Percentiles rank a stretch among this genome's conserved stretches.
Evolutionary conservation across 2,888 invertebrate species (phyloP).

Genomic region (Amphipyra tragopoginis): DNA sequence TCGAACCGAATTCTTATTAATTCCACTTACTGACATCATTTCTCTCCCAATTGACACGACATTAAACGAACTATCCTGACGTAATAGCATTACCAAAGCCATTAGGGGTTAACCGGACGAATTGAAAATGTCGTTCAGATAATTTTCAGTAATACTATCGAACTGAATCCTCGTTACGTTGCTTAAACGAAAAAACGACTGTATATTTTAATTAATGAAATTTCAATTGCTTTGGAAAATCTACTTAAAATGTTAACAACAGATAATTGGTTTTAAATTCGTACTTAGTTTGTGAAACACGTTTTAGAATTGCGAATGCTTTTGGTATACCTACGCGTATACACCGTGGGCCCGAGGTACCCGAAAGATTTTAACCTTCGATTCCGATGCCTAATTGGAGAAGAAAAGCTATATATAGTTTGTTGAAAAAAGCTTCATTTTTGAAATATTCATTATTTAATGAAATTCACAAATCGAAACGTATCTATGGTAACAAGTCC

Average conservation of each 20-base stretch:
- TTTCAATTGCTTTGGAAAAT: neutral
- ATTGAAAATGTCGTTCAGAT: conserved; percentile 19
- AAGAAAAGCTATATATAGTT: too few species aligned
- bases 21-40: conserved; percentile 18
- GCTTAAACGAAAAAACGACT: neutral
- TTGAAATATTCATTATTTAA: too few species aligned
- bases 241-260: neutral
- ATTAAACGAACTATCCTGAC: conserved; percentile 10
- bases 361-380: too few species aligned
- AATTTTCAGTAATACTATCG: conserved; percentile 3
- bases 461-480: too few species aligned
- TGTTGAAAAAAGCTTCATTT: too few species aligned
- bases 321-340: too few species aligned
- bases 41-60: conserved; percentile 9
- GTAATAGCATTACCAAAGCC: conserved; percentile 19
- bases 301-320: too few species aligned
- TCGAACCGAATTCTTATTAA: neutral
- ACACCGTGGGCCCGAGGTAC: too few species aligned
- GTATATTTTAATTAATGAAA: conserved; percentile 2
- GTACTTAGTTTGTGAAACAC: too few species aligned
- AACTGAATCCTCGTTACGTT: neutral
- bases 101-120: conserved; percentile 24
- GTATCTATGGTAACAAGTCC: too few species aligned
- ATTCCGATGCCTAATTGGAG: too few species aligned
- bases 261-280: too few species aligned